Percentiles rank a stretch among this genome's conserved stretches.
phyloP scores from a whole-genome alignment of 2,888 invertebrate genomes.

The Stramonita haemastoma region DNA sequence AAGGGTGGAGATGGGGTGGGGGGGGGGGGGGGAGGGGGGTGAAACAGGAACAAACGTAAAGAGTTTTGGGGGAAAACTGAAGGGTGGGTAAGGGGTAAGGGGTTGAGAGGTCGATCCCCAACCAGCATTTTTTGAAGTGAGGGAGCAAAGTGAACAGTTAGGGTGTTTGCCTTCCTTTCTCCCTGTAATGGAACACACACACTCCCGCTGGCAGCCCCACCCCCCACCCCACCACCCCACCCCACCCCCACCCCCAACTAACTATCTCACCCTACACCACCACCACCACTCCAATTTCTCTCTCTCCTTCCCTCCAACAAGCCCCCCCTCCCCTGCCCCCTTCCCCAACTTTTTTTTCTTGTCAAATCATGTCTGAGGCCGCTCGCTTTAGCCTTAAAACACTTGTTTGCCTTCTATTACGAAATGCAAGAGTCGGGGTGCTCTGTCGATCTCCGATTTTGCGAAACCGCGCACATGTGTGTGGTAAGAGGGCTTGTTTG shows the following conservation, averaged over 20 bases:
- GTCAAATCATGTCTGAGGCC: neutral
- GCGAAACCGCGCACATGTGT: neutral
- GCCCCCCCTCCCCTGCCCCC: too few species aligned
- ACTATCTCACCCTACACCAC: too few species aligned
- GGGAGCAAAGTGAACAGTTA: slow-evolving; percentile 1
- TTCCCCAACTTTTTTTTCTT: too few species aligned
- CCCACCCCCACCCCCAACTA: too few species aligned
- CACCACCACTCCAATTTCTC: too few species aligned
- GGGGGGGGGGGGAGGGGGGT: too few species aligned
- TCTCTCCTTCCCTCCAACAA: too few species aligned
- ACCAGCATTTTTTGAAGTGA: neutral
- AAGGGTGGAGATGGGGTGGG: too few species aligned
- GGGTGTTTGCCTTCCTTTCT: neutral
- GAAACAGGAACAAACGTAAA: too few species aligned
- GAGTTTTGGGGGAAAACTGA: too few species aligned
- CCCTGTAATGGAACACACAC: neutral
- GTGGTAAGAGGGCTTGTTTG: neutral
- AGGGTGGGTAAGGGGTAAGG: too few species aligned
- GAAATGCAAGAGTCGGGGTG: neutral
- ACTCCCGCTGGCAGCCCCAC: neutral
- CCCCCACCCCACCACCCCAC: neutral
- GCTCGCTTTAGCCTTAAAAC: neutral
- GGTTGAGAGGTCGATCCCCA: too few species aligned
- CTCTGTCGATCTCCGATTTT: neutral
- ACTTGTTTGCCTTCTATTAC: slow-evolving; percentile 21